Evolutionary conservation across 2,888 invertebrate genomes (phyloP).

Genomic region (Shargacucullia verbasci): DNA sequence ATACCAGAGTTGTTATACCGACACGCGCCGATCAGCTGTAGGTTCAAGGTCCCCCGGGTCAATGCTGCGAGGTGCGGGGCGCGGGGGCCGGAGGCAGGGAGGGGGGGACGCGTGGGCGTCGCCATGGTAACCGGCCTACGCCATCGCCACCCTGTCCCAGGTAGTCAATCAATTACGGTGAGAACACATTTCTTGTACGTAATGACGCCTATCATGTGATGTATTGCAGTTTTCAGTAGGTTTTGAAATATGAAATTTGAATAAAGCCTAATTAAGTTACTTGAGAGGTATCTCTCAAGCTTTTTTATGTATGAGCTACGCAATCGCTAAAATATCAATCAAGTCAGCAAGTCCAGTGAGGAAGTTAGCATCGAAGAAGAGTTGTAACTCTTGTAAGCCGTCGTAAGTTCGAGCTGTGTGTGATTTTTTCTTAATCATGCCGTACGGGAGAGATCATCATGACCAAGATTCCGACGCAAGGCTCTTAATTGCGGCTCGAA

Average conservation of each 20-base stretch:
- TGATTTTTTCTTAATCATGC: too few relatives aligned
- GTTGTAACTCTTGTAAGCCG: too few relatives aligned
- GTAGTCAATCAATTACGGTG: constrained; percentile 85
- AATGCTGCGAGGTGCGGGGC: constrained; percentile 67
- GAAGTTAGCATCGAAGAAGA: too few relatives aligned
- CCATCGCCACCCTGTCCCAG: constrained; percentile 81
- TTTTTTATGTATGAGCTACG: too few relatives aligned
- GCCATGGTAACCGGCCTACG: constrained; percentile 82
- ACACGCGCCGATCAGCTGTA: constrained; percentile 80
- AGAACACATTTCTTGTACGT: constrained; percentile 65
- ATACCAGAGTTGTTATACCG: constrained; percentile 33
- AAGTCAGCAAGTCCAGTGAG: too few relatives aligned
- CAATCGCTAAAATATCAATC: too few relatives aligned
- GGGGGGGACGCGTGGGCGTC: constrained; percentile 76
- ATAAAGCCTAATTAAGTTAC: too few relatives aligned
- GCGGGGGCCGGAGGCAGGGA: constrained; percentile 26
- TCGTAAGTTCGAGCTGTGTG: too few relatives aligned
- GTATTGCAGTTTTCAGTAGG: constrained; percentile 30
- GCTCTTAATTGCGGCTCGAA: too few relatives aligned
- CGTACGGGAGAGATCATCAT: too few relatives aligned
- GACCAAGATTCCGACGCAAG: too few relatives aligned
- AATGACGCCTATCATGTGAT: constrained; percentile 36
- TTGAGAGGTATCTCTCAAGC: too few relatives aligned
- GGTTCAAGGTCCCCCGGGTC: constrained; percentile 86
- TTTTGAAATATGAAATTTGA: background rate